Evolutionary conservation across 2,797 vertebrate genomes (phyloP).

Genomic region (Acanthornis magna): DNA sequence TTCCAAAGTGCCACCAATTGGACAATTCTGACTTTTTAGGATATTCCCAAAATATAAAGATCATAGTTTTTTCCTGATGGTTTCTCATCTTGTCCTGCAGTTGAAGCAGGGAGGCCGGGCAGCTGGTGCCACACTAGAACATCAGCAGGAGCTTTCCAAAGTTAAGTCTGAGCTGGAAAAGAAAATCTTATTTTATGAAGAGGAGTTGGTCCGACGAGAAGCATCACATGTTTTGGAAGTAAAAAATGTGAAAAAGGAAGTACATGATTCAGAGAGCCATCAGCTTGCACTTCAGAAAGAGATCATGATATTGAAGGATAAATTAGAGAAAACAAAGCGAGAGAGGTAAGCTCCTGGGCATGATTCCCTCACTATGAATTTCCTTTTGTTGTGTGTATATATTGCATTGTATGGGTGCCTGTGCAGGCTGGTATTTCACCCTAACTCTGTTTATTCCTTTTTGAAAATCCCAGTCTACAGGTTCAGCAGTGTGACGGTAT

Average conservation of each 20-base stretch:
- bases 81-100: conserved; percentile 57
- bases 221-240: conserved; percentile 87
- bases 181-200: conserved; percentile 91
- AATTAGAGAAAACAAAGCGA: conserved; percentile 87
- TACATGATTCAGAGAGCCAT: conserved; percentile 88
- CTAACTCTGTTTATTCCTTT: neutral
- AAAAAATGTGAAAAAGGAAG: conserved; percentile 88
- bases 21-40: neutral
- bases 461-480: neutral
- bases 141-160: conserved; percentile 90
- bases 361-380: neutral
- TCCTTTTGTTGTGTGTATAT: neutral
- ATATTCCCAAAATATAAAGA: neutral
- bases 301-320: conserved; percentile 86
- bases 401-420: neutral
- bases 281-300: conserved; percentile 89
- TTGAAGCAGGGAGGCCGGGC: conserved; percentile 85
- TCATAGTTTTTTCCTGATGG: neutral
- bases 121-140: conserved; percentile 75
- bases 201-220: conserved; percentile 90
- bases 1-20: neutral
- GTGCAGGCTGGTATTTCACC: neutral
- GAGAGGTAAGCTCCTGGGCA: conserved; percentile 79
- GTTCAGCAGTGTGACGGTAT: neutral
- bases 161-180: conserved; percentile 92